Evolutionary conservation across 2,888 invertebrate species (phyloP), one percentile per base, ranked within the genome.

Genomic region (Hecatera dysodea): DNA sequence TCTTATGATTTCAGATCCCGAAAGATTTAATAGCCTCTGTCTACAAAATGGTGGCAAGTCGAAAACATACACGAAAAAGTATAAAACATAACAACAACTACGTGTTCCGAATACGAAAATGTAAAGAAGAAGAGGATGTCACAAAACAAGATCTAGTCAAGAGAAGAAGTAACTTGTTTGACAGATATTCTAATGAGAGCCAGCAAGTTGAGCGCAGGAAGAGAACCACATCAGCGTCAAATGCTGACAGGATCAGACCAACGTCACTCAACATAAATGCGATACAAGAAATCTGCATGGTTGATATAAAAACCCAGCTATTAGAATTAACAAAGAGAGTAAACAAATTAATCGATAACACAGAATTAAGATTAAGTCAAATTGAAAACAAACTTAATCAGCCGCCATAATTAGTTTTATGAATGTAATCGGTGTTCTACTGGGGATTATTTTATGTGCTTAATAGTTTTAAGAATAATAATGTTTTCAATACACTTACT

Each of bases 11-110:
- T 36, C 90, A 96, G 94, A 97, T 97, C 82, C 98, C 98, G 0
- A 97, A 97, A 87, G 98, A 98, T 56, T 93, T 98, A 66, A 97
- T 98, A 83, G 94, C 97, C 60, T 97, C 97, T 50, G 97, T 98
- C 59, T 98, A 98, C 91, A 97, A 97, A 86, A 94, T 98, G 87
- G 98, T 98, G 0, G 97, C 97, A 0, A 97, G 97, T 80, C 96
- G 97, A 17, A 97, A 97, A 85, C 96, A 96, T 81, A 96, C 96
- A 67, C 96, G 96, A 72, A 96, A 96, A 86, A 97, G 96, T 82
- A 90, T 96, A 68, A 93, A 96, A 12, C 94, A 93, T 77, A 95
- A 94, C 70, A 95, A 94, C 76, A 95, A 95, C 70, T 96, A 96
- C 74, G 94, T 95, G 85, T 95, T 92, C 71, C 89, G 92, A 78